phyloP scores from a whole-genome alignment of 2,888 invertebrate genomes.

The Tenthredo mesomela region DNA sequence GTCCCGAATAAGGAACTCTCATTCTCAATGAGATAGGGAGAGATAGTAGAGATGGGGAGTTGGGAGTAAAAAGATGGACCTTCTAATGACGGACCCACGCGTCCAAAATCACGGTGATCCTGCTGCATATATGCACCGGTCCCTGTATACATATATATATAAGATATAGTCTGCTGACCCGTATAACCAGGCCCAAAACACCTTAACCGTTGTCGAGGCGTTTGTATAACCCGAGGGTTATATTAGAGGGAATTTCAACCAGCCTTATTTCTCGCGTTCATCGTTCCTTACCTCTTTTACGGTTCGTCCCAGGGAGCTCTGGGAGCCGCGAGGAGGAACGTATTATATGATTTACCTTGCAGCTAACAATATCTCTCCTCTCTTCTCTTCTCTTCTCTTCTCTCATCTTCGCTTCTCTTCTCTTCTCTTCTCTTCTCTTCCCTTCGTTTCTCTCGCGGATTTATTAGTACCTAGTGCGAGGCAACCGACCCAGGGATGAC shows the following conservation, averaged over 20 bases:
- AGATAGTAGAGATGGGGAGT: neutral
- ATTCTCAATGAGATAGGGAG: neutral
- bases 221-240: conserved; percentile 26
- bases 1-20: conserved; percentile 13
- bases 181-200: conserved; percentile 33
- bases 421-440: conserved; percentile 56
- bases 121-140: too few species aligned
- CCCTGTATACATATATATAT: neutral
- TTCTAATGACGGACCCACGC: conserved; percentile 44
- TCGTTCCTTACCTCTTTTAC: conserved; percentile 4
- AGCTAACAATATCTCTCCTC: conserved; percentile 74
- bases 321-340: conserved; percentile 7
- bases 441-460: conserved; percentile 66
- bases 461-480: conserved; percentile 70
- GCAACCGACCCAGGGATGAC: conserved; percentile 50
- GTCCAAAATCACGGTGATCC: conserved; percentile 18
- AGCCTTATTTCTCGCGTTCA: neutral
- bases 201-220: conserved; percentile 21
- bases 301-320: conserved; percentile 21
- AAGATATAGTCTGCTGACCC: neutral
- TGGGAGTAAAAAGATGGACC: neutral
- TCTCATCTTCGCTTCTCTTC: conserved; percentile 47
- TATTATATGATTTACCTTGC: conserved; percentile 73
- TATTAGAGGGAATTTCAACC: conserved; percentile 14
- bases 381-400: conserved; percentile 56